These are phyloP conservation scores for Branchipolynoe longqiensis DNA, from an alignment of 2,888 invertebrate genomes.

Conservation along the genomic window DNA sequence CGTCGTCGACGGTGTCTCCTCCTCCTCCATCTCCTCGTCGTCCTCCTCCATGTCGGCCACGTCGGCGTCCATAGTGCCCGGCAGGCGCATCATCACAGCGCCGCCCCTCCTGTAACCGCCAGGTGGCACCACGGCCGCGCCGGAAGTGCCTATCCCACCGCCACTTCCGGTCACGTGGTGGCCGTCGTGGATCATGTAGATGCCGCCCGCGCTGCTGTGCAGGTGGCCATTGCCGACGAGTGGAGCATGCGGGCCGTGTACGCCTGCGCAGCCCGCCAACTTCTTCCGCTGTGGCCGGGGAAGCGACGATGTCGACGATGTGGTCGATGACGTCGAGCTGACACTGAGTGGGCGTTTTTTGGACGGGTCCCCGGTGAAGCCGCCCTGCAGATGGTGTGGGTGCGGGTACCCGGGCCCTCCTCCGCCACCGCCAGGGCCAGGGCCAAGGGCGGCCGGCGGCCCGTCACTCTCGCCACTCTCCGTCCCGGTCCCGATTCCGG, in stretches of 20 bases:
- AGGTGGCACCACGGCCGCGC: neutral
- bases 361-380: constrained; percentile 74
- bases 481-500: neutral
- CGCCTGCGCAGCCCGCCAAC: constrained; percentile 48
- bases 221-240: constrained; percentile 3
- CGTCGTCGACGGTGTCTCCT: neutral
- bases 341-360: constrained; percentile 81
- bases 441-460: constrained; percentile 16
- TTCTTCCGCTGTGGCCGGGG: constrained; percentile 73
- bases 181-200: neutral
- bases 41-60: neutral
- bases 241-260: too few species aligned
- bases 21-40: neutral
- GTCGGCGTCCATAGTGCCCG: neutral
- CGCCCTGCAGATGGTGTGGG: neutral
- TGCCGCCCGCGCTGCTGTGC: neutral
- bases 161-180: neutral
- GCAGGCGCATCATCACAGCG: neutral
- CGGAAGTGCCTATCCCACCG: neutral
- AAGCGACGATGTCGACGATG: constrained; percentile 76
- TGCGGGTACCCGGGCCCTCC: constrained; percentile 63
- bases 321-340: constrained; percentile 81
- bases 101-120: too few species aligned
- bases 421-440: constrained; percentile 70
- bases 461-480: constrained; percentile 17